A percentile compares a stretch with the other conserved stretches of the same genome.
Evolutionary conservation across 2,888 invertebrate genomes (phyloP).

Genomic region (Cosmopolites sordidus): DNA sequence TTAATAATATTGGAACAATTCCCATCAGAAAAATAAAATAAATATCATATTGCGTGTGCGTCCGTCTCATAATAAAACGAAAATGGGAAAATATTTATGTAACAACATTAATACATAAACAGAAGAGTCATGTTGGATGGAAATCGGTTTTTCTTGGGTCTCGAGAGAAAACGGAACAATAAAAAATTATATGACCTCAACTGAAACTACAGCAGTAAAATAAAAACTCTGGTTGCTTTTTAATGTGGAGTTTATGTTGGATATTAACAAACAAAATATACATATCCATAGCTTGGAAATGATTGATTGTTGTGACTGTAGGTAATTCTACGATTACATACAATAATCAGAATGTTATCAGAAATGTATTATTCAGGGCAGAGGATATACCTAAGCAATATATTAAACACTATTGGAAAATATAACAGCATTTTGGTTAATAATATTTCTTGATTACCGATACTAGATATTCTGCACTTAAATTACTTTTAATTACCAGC

Average conservation of each 20-base stretch:
- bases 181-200: neutral
- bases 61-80: neutral
- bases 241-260: neutral
- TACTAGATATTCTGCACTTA: no score
- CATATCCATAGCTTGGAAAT: no score
- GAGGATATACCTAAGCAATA: no score
- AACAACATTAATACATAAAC: neutral
- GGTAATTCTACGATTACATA: no score
- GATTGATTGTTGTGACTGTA: no score
- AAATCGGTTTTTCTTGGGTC: neutral
- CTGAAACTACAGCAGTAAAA: neutral
- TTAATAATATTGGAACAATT: neutral
- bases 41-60: neutral
- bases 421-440: no score
- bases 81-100: neutral
- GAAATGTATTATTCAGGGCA: no score
- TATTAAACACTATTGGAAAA: no score
- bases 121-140: neutral
- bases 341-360: no score
- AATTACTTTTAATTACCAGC: no score
- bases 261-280: neutral
- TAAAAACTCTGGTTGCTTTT: neutral
- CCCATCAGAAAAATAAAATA: neutral
- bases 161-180: neutral
- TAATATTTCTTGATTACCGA: no score